Base-by-base conservation (phyloP, 2,113 vertebrate genomes). In the Natator depressus region DNA sequence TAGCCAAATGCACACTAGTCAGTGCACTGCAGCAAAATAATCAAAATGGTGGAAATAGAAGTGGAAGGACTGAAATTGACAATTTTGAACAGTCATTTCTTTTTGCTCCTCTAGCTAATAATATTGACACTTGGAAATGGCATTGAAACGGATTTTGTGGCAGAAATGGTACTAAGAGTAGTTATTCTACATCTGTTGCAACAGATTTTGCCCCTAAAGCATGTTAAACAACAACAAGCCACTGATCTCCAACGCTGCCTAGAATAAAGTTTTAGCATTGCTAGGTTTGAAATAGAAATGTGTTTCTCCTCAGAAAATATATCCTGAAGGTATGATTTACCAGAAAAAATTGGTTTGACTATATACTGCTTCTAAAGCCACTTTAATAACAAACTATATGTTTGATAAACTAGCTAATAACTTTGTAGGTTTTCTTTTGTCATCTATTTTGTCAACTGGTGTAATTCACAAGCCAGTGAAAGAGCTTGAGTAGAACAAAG, bases 231-330 rank as follows among this genome's bases (percentile, higher is more conserved):
- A 65, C n/a, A 50, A 80, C 13, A 88, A 89, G 75, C 81, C 94
- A 94, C 95, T 96, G 94, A 96, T 95, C 93, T 96, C 93, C 29
- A 53, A 53, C 78, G 83, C 8, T 91, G 93, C 54, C 88, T 91
- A 80, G 62, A 93, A 95, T 91, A 91, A 95, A 95, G 75, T 88
- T 95, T 78, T 87, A 95, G 75, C 78, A 69, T 79, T 91, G 47
- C 62, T 90, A 5, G 0, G 42, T 94, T 92, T 93, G 89, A 95
- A 91, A 85, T n/a, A 0, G 51, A 85, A 7, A 79, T 91, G 85
- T 76, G 50, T 92, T 96, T 95, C 89, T 96, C 80, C 82, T 93
- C 91, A 76, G 82, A 93, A 93, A 95, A 24, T 51, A 54, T 25
- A 31, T 96, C 88, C 49, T 90, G 49, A 47, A 95, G 81, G 80